Evolutionary conservation across 53 echinoderm and acorn worm genomes (phyloP).

Genomic region (Hippasteria phrygiana): DNA sequence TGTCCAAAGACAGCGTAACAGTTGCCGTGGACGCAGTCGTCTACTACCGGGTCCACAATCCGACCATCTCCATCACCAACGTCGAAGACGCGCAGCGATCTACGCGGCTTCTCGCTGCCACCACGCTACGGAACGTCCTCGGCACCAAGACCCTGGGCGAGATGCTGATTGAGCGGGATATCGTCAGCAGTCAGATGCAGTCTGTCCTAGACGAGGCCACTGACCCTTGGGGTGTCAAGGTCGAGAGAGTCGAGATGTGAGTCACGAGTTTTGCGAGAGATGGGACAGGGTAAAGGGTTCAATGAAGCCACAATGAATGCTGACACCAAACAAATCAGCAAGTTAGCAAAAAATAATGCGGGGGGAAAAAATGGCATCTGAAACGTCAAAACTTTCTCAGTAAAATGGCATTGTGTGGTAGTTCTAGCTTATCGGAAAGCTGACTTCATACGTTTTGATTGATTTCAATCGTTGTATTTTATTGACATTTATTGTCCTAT

Average conservation of each 20-base stretch:
- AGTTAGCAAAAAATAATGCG: no score
- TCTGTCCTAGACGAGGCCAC: conserved; percentile 94
- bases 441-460: no score
- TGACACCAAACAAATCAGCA: no score
- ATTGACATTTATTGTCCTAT: no score
- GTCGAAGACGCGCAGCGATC: conserved; percentile 96
- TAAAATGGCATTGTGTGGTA: no score
- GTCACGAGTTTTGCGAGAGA: conserved; percentile 30
- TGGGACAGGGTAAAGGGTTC: no score
- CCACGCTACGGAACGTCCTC: conserved; percentile 92
- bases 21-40: conserved; percentile 99
- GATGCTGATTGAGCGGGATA: conserved; percentile 89
- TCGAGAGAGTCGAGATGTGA: conserved; percentile 99
- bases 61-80: conserved; percentile 97
- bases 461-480: no score
- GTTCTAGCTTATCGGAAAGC: no score
- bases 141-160: conserved; percentile 97
- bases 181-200: conserved; percentile 93
- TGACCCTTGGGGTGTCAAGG: conserved; percentile 98
- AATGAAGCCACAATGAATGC: no score
- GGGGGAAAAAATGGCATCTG: no score
- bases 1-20: conserved; percentile 99
- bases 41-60: conserved; percentile 95
- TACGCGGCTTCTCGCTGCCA: conserved; percentile 91
- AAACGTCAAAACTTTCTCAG: no score